Base-by-base conservation (phyloP, 2,797 vertebrate species). In the Pagetopsis macropterus region DNA sequence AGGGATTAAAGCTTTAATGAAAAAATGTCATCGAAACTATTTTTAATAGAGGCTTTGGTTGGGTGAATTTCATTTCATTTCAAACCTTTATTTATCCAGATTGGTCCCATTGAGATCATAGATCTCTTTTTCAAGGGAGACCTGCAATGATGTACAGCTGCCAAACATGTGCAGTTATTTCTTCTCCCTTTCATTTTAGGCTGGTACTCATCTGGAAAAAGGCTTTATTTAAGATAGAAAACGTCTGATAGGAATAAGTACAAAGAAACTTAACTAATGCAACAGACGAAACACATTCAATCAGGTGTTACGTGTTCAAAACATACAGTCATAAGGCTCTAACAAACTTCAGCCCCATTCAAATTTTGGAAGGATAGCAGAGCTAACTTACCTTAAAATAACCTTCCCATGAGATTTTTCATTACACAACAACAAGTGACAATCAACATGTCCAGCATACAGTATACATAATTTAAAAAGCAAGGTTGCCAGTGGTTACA, bases 121-220 rank as follows among this genome's bases (percentile, higher is more conserved):
- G n/a, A n/a, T n/a, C n/a, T n/a, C n/a, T n/a, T n/a, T n/a, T n/a
- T n/a, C n/a, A n/a, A n/a, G n/a, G n/a, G n/a, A n/a, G n/a, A n/a
- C n/a, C n/a, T n/a, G n/a, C n/a, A n/a, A n/a, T 65, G 72, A 70
- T 50, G 46, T 70, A 78, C 72, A 87, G 84, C 82, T 88, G 89
- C 65, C 75, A 60, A 58, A 62, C 87, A 86, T 82, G 78, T 89
- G 88, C 74, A 61, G 15, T 1, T 23, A 33, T 66, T 61, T 59
- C 16, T n/a, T 45, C 27, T 61, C 2, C 43, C n/a, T 70, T 27
- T 48, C 21, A 54, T 46, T 70, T 4, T 50, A 33, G 17, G 31
- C 14, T 55, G 19, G 23, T 49, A 17, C 31, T 21, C 46, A 81
- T 52, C 76, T 74, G 44, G 31, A 19, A 61, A 66, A 81, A 74